Base-by-base conservation (phyloP, 2,888 invertebrate species). In the Latheticus oryzae region DNA sequence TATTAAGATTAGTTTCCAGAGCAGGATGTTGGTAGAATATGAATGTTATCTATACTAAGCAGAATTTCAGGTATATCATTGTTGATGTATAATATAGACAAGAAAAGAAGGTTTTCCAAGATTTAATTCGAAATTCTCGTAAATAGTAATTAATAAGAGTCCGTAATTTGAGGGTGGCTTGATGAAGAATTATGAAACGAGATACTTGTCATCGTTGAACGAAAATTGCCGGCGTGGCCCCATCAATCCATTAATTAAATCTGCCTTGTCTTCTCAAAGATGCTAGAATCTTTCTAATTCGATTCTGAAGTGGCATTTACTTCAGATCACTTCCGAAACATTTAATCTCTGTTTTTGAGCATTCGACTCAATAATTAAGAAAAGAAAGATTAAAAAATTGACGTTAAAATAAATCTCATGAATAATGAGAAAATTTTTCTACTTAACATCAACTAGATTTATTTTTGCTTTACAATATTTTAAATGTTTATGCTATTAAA, bases 191-290 rank as follows among this genome's bases (percentile, higher is more conserved):
- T 65, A 63, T 62, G 45, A 52, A 50, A 38, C 28, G 51, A 35
- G 53, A 51, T 50, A 62, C 60, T 61, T 60, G 62, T 61, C 58
- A 60, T 66, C 58, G 63, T 47, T 54, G 48, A 47, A 63, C 55
- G 61, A 62, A 60, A 63, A 66, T 67, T 64, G 66, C 63, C 58
- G 54, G 48, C 28, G 45, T 56, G 19, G 50, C 60, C 58, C 64
- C 65, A 67, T 69, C 69, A 67, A 67, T 69, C 67, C 67, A 66
- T 67, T 71, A 73, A 73, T 71, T 71, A 70, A 71, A 71, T 70
- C 67, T 62, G 61, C 50, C 60, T 67, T 66, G 64, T 60, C 66
- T 65, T 52, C 50, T 55, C 47, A 60, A 68, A 67, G 66, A 67
- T 65, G 60, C 55, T 60, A 60, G n/a, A 65, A 65, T 65, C 61